phyloP scores from a whole-genome alignment of 2,888 invertebrate species.

The Drosophila monieri region DNA sequence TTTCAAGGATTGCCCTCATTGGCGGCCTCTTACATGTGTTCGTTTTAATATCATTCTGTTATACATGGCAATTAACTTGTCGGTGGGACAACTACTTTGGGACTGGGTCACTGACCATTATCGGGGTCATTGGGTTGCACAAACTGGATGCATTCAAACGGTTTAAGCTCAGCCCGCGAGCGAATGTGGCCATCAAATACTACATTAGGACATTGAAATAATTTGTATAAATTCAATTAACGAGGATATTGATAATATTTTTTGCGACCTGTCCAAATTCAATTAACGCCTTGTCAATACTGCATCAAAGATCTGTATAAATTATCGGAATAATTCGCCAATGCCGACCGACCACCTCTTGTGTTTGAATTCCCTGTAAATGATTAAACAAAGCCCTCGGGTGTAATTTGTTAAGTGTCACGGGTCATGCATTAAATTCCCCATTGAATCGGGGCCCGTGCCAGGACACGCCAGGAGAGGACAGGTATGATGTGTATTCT shows the following conservation, averaged over 20 bases:
- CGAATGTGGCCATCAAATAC: not conserved
- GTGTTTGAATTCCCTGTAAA: conserved; percentile 2
- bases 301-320: conserved; percentile 3
- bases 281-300: conserved; percentile 1
- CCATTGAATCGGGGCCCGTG: not conserved
- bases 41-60: conserved; percentile 57
- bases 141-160: not conserved
- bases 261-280: not conserved
- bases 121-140: conserved; percentile 13
- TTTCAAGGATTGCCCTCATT: conserved; percentile 9
- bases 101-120: conserved; percentile 46
- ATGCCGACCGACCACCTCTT: not conserved
- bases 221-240: not conserved
- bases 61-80: conserved; percentile 71
- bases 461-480: not conserved
- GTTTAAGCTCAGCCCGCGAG: not conserved
- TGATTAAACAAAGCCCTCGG: conserved; percentile 11
- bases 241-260: not conserved
- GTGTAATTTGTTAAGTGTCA: conserved; percentile 10
- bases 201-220: not conserved
- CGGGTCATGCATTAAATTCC: not conserved
- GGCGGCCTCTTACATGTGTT: conserved; percentile 13
- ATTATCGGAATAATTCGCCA: conserved; percentile 5
- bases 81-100: conserved; percentile 17
- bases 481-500: conserved; percentile 9